phyloP scores from a whole-genome alignment of 2,797 vertebrate species.

The Schizopygopsis pylzovi region DNA sequence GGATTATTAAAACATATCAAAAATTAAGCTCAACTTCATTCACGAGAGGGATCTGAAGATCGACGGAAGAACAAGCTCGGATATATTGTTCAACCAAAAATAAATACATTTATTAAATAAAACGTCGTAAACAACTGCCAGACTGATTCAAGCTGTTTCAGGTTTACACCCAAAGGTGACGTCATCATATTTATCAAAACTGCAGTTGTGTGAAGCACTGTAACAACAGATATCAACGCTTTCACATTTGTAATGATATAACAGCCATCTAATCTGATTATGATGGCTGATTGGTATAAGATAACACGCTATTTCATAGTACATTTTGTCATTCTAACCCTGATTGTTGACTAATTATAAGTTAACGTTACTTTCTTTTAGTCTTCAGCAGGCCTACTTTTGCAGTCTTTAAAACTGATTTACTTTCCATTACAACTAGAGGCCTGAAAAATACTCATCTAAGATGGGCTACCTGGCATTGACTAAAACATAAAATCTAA shows the following conservation, averaged over 20 bases:
- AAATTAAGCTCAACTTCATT: not conserved
- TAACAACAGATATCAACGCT: not conserved
- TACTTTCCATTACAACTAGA: not conserved
- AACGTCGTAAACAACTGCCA: not conserved
- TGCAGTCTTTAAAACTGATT: conserved; percentile 13
- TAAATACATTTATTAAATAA: not conserved
- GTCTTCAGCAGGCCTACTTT: conserved; percentile 36
- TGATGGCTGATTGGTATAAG: not conserved
- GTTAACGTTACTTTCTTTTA: not conserved
- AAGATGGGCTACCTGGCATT: not conserved
- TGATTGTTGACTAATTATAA: not conserved
- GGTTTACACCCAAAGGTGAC: conserved; percentile 30
- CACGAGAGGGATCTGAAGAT: not conserved
- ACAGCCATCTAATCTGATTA: not conserved
- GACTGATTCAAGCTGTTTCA: not conserved
- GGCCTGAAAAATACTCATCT: not conserved
- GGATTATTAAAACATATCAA: not conserved
- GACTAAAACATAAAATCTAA: not conserved
- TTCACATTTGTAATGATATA: not conserved
- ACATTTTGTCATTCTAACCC: not conserved
- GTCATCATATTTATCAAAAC: conserved; percentile 30
- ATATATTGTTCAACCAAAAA: not conserved
- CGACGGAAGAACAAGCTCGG: not conserved
- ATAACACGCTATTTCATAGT: not conserved
- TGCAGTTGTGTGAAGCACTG: not conserved